Conservation (phyloP, 2,797 vertebrate genomes). For the Tarsius wallacei region DNA sequence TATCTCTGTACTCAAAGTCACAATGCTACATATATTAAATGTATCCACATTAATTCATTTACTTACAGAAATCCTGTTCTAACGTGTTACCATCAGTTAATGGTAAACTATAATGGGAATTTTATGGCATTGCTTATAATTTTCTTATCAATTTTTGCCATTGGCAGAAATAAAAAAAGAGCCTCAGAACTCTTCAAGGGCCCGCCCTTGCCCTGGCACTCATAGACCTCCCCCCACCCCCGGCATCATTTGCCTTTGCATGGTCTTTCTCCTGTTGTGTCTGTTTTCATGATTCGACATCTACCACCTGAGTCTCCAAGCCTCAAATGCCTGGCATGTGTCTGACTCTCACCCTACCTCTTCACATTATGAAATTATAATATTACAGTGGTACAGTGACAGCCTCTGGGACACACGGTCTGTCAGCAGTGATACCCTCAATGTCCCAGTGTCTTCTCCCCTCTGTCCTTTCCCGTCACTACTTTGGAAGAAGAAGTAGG, state of each 20-base stretch:
- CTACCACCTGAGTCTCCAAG: background rate
- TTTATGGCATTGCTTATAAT: background rate
- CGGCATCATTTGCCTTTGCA: too few relatives aligned
- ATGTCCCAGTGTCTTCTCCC: background rate
- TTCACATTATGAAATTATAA: background rate
- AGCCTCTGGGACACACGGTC: background rate
- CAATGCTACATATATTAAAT: background rate
- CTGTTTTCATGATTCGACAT: rapidly evolving
- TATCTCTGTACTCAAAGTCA: background rate
- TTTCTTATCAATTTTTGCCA: background rate
- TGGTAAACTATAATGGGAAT: slow-evolving; percentile 28
- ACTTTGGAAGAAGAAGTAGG: background rate
- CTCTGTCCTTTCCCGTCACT: background rate
- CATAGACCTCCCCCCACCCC: rapidly evolving
- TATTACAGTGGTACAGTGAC: background rate
- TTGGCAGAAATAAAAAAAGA: background rate
- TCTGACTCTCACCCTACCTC: background rate
- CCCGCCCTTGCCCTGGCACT: background rate
- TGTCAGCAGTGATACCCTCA: too few relatives aligned
- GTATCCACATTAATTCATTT: background rate
- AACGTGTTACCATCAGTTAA: background rate
- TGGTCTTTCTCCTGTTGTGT: too few relatives aligned
- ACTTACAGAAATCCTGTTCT: background rate
- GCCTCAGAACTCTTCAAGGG: background rate
- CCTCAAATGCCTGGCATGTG: background rate